These are phyloP conservation scores for Antechinus stuartii DNA, from an alignment of 2,113 vertebrate genomes.

Conservation along the genomic window DNA sequence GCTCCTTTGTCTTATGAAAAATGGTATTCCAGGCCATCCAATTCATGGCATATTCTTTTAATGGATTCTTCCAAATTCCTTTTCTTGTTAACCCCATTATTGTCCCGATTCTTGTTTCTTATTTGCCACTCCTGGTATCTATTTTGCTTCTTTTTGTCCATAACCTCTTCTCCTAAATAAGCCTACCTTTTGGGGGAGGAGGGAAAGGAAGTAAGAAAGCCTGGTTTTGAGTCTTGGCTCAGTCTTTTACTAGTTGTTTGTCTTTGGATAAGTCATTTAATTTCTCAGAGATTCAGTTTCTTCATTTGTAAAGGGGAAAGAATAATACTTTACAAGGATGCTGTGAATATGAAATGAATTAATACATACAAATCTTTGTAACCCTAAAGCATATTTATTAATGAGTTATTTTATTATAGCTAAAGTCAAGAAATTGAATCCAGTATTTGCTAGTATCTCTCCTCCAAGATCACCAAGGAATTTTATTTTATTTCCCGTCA, in stretches of 20 bases:
- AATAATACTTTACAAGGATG: neutral
- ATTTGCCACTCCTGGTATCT: no score
- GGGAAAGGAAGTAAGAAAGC: neutral
- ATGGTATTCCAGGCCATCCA: no score
- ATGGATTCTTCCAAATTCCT: no score
- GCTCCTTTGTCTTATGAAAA: no score
- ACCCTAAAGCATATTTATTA: neutral
- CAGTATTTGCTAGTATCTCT: neutral
- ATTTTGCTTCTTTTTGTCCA: no score
- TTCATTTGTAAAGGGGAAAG: neutral
- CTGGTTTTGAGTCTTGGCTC: neutral
- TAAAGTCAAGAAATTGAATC: neutral
- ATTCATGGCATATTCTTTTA: no score
- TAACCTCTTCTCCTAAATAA: no score
- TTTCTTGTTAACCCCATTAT: no score
- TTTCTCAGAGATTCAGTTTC: neutral
- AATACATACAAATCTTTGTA: neutral
- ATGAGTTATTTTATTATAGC: neutral
- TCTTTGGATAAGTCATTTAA: neutral
- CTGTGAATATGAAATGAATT: neutral
- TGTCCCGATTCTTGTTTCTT: no score
- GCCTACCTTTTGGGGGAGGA: neutral
- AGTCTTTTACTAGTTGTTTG: neutral
- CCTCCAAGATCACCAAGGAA: neutral
- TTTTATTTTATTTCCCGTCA: neutral